A percentile compares a stretch with the other conserved stretches of the same genome.
Conservation (phyloP, 1,140 invertebrate genomes). For the Apis laboriosa region DNA sequence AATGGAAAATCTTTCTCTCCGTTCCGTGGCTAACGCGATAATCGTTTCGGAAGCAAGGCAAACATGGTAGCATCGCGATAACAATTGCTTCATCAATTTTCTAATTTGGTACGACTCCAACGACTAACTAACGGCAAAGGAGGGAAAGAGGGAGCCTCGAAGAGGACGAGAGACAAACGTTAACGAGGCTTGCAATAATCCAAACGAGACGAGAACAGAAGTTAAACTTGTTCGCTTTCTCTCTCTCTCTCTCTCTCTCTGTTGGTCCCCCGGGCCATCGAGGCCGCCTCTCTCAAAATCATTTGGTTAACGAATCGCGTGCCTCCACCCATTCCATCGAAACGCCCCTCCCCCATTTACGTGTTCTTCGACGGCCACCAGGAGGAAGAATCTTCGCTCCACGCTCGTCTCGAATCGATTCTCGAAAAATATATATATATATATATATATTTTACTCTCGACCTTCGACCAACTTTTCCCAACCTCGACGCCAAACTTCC, state of each 20-base stretch:
- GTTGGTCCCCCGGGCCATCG: slow-evolving; percentile 3
- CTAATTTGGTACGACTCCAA: background rate
- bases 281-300: background rate
- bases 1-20: no score
- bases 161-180: background rate
- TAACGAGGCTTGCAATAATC: slow-evolving; percentile 25
- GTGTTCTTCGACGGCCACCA: background rate
- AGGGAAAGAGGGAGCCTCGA: background rate
- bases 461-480: slow-evolving; percentile 22
- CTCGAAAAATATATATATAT: slow-evolving; percentile 2
- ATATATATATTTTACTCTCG: background rate
- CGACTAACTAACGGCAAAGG: no score
- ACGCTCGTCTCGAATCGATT: background rate
- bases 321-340: background rate
- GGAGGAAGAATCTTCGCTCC: background rate
- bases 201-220: background rate
- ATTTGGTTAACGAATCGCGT: slow-evolving; percentile 37
- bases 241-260: background rate
- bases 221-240: slow-evolving; percentile 4
- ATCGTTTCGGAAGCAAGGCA: background rate
- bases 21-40: no score
- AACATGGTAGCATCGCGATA: background rate
- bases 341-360: background rate
- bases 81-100: slow-evolving; percentile 19
- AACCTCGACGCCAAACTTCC: background rate